A percentile compares a stretch with the other conserved stretches of the same genome.
These are phyloP conservation scores for Dipus sagitta DNA, from an alignment of 2,797 vertebrate genomes.

Conservation along the genomic window DNA sequence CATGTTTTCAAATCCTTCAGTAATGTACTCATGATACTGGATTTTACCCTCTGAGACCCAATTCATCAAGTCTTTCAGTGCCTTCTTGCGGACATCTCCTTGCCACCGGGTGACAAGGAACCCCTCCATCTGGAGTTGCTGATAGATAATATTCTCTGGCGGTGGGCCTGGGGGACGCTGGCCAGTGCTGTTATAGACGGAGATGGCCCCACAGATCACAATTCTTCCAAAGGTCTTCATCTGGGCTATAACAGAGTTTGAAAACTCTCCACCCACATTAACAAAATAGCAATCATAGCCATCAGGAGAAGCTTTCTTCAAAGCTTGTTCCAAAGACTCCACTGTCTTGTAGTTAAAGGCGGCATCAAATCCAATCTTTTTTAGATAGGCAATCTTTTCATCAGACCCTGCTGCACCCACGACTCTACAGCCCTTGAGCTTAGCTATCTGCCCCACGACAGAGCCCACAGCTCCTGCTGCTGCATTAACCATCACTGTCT, in stretches of 20 bases:
- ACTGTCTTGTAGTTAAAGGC: constrained; percentile 96
- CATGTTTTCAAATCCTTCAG: constrained; percentile 94
- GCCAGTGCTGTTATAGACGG: constrained; percentile 89
- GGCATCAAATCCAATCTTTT: constrained; percentile 93
- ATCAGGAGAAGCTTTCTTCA: constrained; percentile 91
- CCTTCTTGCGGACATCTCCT: constrained; percentile 86
- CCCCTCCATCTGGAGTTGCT: constrained; percentile 92
- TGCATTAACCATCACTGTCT: constrained; percentile 93
- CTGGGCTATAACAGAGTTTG: constrained; percentile 87
- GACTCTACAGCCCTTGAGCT: constrained; percentile 95
- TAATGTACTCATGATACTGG: constrained; percentile 90
- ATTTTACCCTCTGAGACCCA: constrained; percentile 93
- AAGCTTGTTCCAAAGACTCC: constrained; percentile 91
- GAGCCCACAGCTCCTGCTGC: constrained; percentile 95
- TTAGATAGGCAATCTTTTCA: constrained; percentile 92
- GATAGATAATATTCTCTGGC: constrained; percentile 87
- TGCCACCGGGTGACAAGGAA: constrained; percentile 89
- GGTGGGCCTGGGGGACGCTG: constrained; percentile 89
- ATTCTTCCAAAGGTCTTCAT: constrained; percentile 94
- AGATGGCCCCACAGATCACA: constrained; percentile 93
- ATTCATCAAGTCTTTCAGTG: constrained; percentile 88
- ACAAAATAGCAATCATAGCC: constrained; percentile 97
- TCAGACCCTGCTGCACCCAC: constrained; percentile 94
- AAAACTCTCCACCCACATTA: constrained; percentile 93
- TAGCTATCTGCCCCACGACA: constrained; percentile 94